These are phyloP conservation scores for Cecropterus lyciades DNA, from an alignment of 1,140 invertebrate genomes.

Conservation along the genomic window DNA sequence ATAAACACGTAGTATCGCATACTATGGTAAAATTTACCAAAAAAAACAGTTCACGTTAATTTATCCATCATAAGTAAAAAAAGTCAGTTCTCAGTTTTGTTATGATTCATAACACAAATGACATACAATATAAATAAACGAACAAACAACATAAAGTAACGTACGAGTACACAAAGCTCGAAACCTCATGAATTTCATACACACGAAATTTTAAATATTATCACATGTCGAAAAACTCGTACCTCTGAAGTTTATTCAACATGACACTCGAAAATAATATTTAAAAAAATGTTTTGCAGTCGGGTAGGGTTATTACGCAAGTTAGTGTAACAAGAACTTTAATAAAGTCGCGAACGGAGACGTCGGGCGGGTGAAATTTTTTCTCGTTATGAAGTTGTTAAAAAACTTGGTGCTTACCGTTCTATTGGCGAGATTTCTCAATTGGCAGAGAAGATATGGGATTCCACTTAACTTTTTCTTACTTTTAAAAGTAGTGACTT, in stretches of 20 bases:
- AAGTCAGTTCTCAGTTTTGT: too few relatives aligned
- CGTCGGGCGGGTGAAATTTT: conserved; percentile 24
- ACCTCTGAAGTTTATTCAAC: neutral
- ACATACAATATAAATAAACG: too few relatives aligned
- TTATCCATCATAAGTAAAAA: too few relatives aligned
- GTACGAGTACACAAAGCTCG: too few relatives aligned
- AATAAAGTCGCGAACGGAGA: conserved; percentile 29
- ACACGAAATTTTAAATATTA: neutral
- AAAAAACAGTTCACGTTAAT: too few relatives aligned
- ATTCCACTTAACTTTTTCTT: conserved; percentile 20
- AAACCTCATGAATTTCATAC: neutral
- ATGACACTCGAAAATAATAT: conserved; percentile 21
- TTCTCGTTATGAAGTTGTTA: conserved; percentile 37
- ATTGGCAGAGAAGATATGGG: conserved; percentile 22
- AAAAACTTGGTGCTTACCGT: conserved; percentile 31
- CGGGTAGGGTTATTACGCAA: conserved; percentile 24
- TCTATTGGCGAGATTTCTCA: conserved; percentile 35
- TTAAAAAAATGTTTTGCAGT: conserved; percentile 14
- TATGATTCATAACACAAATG: too few relatives aligned
- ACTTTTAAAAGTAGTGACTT: conserved; percentile 6
- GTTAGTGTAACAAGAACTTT: conserved; percentile 34
- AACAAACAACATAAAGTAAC: too few relatives aligned
- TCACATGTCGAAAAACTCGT: neutral
- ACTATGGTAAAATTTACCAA: too few relatives aligned
- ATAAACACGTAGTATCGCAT: too few relatives aligned